phyloP scores from a whole-genome alignment of 2,888 invertebrate genomes.

The Iselma pallidipennis region DNA sequence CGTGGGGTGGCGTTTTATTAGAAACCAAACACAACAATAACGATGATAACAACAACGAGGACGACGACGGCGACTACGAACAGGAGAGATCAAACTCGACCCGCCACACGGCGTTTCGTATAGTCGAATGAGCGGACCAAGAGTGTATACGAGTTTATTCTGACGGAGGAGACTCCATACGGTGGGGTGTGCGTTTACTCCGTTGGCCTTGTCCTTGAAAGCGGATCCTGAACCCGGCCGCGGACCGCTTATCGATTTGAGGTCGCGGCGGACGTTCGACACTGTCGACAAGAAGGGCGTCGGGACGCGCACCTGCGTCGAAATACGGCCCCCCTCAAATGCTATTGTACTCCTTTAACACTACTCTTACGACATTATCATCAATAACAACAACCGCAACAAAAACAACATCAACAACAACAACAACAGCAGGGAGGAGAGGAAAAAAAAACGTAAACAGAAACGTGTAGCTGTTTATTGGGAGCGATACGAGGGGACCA shows the following conservation, averaged over 20 bases:
- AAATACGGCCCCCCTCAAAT: not conserved
- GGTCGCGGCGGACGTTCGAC: conserved; percentile 41
- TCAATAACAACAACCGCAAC: not conserved
- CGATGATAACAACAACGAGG: conserved; percentile 48
- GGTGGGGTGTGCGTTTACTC: conserved; percentile 45
- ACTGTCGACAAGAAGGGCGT: conserved; percentile 17
- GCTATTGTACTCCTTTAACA: conserved; percentile 30
- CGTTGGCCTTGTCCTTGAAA: conserved; percentile 64
- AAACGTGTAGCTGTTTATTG: not conserved
- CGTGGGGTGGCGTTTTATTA: conserved; percentile 55
- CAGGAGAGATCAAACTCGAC: conserved; percentile 37
- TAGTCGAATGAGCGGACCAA: not conserved
- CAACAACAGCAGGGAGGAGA: not conserved
- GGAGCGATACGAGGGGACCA: not conserved
- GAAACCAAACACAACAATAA: not conserved
- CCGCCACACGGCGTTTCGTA: conserved; percentile 58
- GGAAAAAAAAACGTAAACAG: not conserved
- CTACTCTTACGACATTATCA: not conserved
- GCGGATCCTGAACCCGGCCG: conserved; percentile 56
- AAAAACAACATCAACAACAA: not conserved
- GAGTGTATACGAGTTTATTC: not conserved
- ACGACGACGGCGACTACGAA: conserved; percentile 55
- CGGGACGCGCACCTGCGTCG: conserved; percentile 14
- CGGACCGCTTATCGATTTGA: conserved; percentile 55
- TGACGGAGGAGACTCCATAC: conserved; percentile 22